Evolutionary conservation across 2,797 vertebrate genomes (phyloP).

Genomic region (Microchirus variegatus): DNA sequence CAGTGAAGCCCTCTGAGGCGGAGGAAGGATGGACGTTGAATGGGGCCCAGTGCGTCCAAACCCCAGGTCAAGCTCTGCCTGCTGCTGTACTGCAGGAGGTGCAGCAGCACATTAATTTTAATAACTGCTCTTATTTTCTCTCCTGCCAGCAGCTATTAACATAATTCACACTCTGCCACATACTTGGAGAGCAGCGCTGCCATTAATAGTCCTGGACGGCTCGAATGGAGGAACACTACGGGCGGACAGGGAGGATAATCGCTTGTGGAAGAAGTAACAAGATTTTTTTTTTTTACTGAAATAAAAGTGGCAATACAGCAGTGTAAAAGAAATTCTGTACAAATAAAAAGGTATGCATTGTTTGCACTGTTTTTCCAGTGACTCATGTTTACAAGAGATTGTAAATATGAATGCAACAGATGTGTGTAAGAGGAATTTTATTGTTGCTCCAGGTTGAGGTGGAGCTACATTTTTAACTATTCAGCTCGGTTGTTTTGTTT

Average conservation of each 20-base stretch:
- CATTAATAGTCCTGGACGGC: slow-evolving; percentile 51
- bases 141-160: slow-evolving; percentile 69
- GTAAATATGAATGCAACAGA: too few species aligned
- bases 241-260: not conserved
- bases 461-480: too few species aligned
- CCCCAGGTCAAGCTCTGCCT: slow-evolving; percentile 22
- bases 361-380: too few species aligned
- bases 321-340: not conserved
- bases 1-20: slow-evolving; percentile 18
- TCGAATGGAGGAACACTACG: not conserved
- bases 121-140: slow-evolving; percentile 76
- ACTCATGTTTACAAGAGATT: too few species aligned
- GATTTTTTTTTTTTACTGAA: too few species aligned
- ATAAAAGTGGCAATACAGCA: not conserved
- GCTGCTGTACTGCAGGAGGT: slow-evolving; percentile 58
- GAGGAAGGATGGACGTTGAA: slow-evolving; percentile 48
- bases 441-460: too few species aligned
- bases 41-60: slow-evolving; percentile 21
- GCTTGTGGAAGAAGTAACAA: not conserved
- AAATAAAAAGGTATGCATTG: too few species aligned
- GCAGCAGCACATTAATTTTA: slow-evolving; percentile 72
- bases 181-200: slow-evolving; percentile 68
- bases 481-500: too few species aligned
- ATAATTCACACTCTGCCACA: slow-evolving; percentile 63
- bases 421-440: too few species aligned